Conservation (phyloP, 2,888 invertebrate genomes). For the Deilephila porcellus region DNA sequence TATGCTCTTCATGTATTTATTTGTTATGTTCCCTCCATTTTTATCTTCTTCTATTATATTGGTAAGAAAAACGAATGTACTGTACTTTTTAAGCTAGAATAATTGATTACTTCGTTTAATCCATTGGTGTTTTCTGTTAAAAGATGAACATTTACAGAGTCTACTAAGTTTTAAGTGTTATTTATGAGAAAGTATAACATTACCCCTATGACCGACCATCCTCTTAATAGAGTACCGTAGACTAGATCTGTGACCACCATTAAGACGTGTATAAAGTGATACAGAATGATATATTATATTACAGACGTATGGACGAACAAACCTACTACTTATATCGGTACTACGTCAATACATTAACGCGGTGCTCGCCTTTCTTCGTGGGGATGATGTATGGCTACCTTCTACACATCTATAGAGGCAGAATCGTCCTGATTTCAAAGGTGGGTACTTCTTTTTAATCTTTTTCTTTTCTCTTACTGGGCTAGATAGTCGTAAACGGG, state of each 20-base stretch:
- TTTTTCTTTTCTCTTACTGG: background rate
- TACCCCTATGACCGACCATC: too few species aligned
- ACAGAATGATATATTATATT: background rate
- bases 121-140: too few species aligned
- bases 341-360: constrained; percentile 61
- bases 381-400: constrained; percentile 69
- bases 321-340: constrained; percentile 46
- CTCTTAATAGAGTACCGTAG: too few species aligned
- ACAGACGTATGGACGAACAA: constrained; percentile 43
- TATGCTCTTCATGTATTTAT: background rate
- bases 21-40: background rate
- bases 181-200: too few species aligned
- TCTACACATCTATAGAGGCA: constrained; percentile 52
- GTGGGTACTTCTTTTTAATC: constrained; percentile 41
- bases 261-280: too few species aligned
- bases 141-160: too few species aligned
- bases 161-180: too few species aligned
- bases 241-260: too few species aligned
- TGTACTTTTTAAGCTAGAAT: too few species aligned
- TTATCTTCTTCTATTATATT: background rate
- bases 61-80: too few species aligned
- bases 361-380: constrained; percentile 66
- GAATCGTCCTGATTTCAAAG: constrained; percentile 47
- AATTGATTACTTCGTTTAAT: too few species aligned
- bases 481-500: accelerated